phyloP scores from a whole-genome alignment of 2,888 invertebrate species.

The Nymphalis c-album region DNA sequence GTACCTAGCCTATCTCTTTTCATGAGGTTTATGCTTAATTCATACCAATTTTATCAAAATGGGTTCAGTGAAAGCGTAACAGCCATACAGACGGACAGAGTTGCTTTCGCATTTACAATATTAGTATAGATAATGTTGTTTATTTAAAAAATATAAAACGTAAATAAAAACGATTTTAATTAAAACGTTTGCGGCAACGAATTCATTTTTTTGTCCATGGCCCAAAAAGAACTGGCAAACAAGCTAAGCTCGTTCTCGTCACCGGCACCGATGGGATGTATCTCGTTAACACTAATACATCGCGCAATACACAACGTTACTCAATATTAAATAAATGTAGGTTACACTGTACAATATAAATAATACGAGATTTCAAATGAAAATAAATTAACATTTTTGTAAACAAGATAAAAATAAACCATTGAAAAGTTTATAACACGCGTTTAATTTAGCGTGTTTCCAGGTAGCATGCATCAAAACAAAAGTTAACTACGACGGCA shows the following conservation, averaged over 20 bases:
- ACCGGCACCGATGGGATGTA: conserved; percentile 31
- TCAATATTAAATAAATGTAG: conserved; percentile 13
- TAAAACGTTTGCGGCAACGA: conserved; percentile 10
- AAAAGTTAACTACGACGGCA: conserved; percentile 58
- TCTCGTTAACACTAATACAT: conserved; percentile 19
- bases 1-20: no score
- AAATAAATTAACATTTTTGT: neutral
- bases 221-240: conserved; percentile 62
- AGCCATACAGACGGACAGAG: no score
- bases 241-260: conserved; percentile 45
- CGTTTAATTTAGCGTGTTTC: conserved; percentile 44
- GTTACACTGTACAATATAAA: neutral
- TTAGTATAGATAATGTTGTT: neutral
- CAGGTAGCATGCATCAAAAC: conserved; percentile 42
- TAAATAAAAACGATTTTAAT: conserved; percentile 17
- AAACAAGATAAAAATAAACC: conserved; percentile 3
- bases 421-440: conserved; percentile 17
- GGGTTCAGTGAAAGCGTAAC: no score
- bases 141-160: neutral
- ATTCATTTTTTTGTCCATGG: conserved; percentile 56
- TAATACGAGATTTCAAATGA: neutral
- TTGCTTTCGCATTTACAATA: no score
- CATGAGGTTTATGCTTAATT: no score
- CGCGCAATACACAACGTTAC: conserved; percentile 15
- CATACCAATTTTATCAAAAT: no score